phyloP scores from a whole-genome alignment of 2,797 vertebrate species.

The Poecilia gillii region DNA sequence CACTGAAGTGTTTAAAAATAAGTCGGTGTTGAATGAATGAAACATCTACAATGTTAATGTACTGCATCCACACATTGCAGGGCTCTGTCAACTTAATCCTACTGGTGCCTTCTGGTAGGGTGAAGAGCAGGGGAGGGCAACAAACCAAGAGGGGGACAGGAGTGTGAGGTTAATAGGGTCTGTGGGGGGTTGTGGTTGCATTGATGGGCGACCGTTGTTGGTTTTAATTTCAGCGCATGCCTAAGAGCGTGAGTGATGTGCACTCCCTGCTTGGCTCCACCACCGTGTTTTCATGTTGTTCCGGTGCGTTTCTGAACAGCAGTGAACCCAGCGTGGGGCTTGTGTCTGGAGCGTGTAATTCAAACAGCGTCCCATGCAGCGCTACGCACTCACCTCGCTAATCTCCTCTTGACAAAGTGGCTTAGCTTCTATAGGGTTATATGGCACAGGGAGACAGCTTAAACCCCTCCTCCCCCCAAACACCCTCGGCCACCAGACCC shows the following conservation, averaged over 20 bases:
- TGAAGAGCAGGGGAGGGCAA: conserved; percentile 6
- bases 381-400: conserved; percentile 81
- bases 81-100: conserved; percentile 41
- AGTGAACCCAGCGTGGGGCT: conserved; percentile 69
- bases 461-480: conserved; percentile 47
- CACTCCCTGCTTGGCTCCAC: conserved; percentile 19
- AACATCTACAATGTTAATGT: conserved; percentile 42
- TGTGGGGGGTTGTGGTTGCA: conserved; percentile 39
- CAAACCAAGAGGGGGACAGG: conserved; percentile 26
- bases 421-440: conserved; percentile 83
- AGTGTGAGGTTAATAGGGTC: conserved; percentile 26
- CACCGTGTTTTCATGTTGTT: conserved; percentile 27
- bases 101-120: conserved; percentile 42
- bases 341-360: conserved; percentile 75
- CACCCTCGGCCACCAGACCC: conserved; percentile 23
- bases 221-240: conserved; percentile 9
- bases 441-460: conserved; percentile 79
- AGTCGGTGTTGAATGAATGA: background rate
- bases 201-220: conserved; percentile 11
- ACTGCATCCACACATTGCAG: conserved; percentile 35
- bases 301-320: conserved; percentile 41
- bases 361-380: conserved; percentile 73
- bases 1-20: background rate
- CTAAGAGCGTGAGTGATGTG: conserved; percentile 18
- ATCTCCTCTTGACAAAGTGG: conserved; percentile 85